phyloP scores from a whole-genome alignment of 2,113 vertebrate genomes.

The Tychaedon coryphoeus region DNA sequence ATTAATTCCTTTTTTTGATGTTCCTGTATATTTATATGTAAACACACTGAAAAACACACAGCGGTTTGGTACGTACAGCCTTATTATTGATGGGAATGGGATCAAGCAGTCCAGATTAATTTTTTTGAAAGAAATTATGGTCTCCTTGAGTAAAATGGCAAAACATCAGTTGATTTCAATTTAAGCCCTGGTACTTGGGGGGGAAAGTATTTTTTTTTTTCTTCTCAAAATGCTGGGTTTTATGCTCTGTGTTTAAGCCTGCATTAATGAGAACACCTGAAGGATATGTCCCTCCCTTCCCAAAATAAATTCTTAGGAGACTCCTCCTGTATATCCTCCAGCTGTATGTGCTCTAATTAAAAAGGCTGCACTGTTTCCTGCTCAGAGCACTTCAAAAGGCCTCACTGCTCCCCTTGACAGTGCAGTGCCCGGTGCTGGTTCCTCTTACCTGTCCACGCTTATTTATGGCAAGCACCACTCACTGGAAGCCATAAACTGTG shows the following conservation, averaged over 20 bases:
- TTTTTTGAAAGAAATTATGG: not conserved
- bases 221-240: constrained; percentile 18
- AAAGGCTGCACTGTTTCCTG: constrained; percentile 78
- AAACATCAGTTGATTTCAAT: constrained; percentile 43
- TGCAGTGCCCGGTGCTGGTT: constrained; percentile 18
- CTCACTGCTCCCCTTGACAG: constrained; percentile 60
- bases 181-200: not conserved
- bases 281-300: constrained; percentile 66
- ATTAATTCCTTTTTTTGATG: not conserved
- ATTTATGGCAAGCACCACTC: constrained; percentile 57
- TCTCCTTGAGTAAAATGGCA: constrained; percentile 37
- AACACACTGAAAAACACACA: not conserved
- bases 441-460: constrained; percentile 71
- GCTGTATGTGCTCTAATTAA: constrained; percentile 78
- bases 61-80: not conserved
- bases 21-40: constrained; percentile 30
- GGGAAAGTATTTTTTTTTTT: not conserved
- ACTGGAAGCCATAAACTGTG: constrained; percentile 18
- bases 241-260: constrained; percentile 52
- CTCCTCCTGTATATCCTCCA: constrained; percentile 70
- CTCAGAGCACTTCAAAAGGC: constrained; percentile 78
- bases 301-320: constrained; percentile 63
- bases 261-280: constrained; percentile 70
- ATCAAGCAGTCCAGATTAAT: not conserved
- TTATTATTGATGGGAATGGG: constrained; percentile 31